Base-by-base conservation (phyloP, 2,113 vertebrate genomes). In the Neofelis nebulosa region DNA sequence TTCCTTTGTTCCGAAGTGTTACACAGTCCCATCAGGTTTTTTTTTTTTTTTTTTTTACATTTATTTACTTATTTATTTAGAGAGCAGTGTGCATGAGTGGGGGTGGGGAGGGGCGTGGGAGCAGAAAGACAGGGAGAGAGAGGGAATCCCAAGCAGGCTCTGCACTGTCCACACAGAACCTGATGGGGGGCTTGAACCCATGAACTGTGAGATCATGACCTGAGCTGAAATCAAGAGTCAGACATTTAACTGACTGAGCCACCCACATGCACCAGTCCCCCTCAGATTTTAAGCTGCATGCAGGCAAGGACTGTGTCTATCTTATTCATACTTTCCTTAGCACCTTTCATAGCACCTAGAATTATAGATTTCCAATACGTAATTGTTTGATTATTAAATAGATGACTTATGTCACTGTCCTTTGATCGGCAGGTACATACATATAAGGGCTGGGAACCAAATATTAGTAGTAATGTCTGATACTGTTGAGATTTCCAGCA, bases 261-360 rank as follows among this genome's bases (percentile, higher is more conserved):
- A 57, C 2, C 18, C 21, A 61, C 6, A 8, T 61, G 57, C 21
- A 3, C 7, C 57, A 9, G 8, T 3, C 1, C 2, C 1, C 66
- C 55, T 68, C 9, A 13, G 36, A 38, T 23, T 61, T 85, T 74
- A 18, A 74, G 65, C 71, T 97, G 36, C 4, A 4, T 33, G 16
- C 63, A 10, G 25, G 61, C 52, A 69, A 84, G 15, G 15, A 65
- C 36, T 38, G 33, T 83, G 41, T 48, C 45, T 48, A 7, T 65
- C n/a, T 85, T 65, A 23, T n/a, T 97, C 15, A 73, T 76, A 55
- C 33, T 3, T 14, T 36, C 45, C 55, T 74, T 14, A 61, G 23
- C 18, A 66, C 21, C 61, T 71, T 50, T 31, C 19, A 33, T 0
- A 2, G 41, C 36, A 3, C 14, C 45, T 93, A 12, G 7, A 81